Evolutionary conservation across 2,888 invertebrate species (phyloP), one percentile per base, ranked within the genome.

Genomic region (Trachelus iudaicus): DNA sequence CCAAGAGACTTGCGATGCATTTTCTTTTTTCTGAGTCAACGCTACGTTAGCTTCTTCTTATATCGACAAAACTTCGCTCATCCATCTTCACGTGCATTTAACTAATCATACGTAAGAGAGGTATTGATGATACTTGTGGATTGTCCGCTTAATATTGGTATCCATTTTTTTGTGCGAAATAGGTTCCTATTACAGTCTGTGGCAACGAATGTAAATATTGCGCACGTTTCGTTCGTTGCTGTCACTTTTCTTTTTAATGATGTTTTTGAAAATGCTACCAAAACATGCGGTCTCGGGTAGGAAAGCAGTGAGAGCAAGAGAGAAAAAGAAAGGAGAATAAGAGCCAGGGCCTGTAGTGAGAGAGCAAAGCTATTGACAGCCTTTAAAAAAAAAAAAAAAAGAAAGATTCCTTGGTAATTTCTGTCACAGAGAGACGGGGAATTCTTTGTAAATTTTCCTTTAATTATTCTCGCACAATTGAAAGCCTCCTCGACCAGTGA

Each of bases 141-240:
- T 56, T 56, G 23, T 23, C 56, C 56, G 23, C 56, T 23, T 56
- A 23, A 23, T 23, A 56, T 56, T 40, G 40, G 40, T 15, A 40
- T 40, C 82, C 83, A 77, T 84, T 81, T 82, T 30, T 56, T 76
- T 79, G 77, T 84, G 82, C 82, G 82, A 85, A 83, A 87, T 89
- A 87, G 86, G 86, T 89, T 89, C 87, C 88, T 88, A 87, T 73
- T 83, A 81, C 85, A 83, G 87, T 87, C 84, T 81, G 82, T 9
- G 23, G 56, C 71, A 30, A 71, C 71, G 71, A 71, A 9, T 23
- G 56, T 56, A 56, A 56, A 56, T 56, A 56, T 23, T 23, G 84
- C 80, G 82, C 80, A 81, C 84, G 81, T 80, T 34, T 76, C 33
- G 68, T 74, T 76, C 56, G 69, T 75, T 40, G 56, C 40, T 37